These are phyloP conservation scores for Ceratina japonica DNA, from an alignment of 1,140 invertebrate genomes.

Conservation along the genomic window DNA sequence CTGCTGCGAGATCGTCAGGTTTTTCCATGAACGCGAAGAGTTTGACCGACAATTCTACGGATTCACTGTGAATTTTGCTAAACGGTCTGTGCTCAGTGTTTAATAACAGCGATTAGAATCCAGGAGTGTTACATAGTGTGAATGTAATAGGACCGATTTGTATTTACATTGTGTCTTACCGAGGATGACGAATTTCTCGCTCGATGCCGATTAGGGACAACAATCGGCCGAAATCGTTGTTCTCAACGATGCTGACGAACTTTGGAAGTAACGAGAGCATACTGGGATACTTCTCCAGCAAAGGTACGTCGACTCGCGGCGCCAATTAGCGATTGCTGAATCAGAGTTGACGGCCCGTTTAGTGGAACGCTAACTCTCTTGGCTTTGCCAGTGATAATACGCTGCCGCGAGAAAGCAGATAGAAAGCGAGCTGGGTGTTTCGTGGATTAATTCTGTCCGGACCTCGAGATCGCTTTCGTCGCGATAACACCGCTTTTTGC, in stretches of 20 bases:
- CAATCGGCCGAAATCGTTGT: constrained; percentile 2
- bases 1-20: not conserved
- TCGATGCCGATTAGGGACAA: constrained; percentile 7
- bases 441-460: constrained; percentile 12
- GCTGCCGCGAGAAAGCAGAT: constrained; percentile 33
- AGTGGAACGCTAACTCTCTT: not conserved
- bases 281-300: constrained; percentile 66
- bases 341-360: not conserved
- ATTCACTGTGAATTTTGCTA: not conserved
- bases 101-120: not conserved
- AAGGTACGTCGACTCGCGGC: constrained; percentile 59
- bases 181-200: not conserved
- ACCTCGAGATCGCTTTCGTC: constrained; percentile 29
- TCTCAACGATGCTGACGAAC: constrained; percentile 66
- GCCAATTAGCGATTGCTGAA: not conserved
- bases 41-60: not conserved
- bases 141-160: not conserved
- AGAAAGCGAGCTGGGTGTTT: constrained; percentile 29
- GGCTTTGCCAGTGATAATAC: too few species aligned
- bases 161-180: too few species aligned
- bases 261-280: constrained; percentile 73
- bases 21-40: not conserved
- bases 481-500: constrained; percentile 9
- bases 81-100: not conserved
- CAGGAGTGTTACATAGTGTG: too few species aligned